Evolutionary conservation across 2,797 vertebrate species (phyloP).

Genomic region (Taeniopygia guttata): DNA sequence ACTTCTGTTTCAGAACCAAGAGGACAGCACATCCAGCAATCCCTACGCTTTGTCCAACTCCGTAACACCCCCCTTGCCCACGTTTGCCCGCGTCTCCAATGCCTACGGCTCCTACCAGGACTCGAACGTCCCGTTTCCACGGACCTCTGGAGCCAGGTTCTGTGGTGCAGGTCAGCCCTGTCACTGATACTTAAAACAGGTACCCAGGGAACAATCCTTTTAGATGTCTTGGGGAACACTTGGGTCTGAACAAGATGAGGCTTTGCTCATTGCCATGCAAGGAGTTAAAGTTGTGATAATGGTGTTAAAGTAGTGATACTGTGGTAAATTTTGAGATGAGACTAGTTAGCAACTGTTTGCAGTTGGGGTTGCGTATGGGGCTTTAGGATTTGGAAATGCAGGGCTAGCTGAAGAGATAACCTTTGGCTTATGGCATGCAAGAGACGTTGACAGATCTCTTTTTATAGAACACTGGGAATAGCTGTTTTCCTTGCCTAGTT

Average conservation of each 20-base stretch:
- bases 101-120: slow-evolving; percentile 96
- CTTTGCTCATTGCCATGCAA: not conserved
- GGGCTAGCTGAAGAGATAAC: not conserved
- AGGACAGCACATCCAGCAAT: slow-evolving; percentile 83
- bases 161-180: slow-evolving; percentile 86
- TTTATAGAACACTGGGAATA: not conserved
- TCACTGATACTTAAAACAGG: not conserved
- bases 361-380: not conserved
- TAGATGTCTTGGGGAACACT: not conserved
- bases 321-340: not conserved
- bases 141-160: slow-evolving; percentile 95
- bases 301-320: not conserved
- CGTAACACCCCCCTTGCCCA: slow-evolving; percentile 86
- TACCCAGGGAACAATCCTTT: not conserved
- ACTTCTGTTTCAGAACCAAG: slow-evolving; percentile 84
- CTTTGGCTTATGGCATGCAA: not conserved
- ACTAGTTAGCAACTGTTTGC: not conserved
- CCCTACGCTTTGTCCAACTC: slow-evolving; percentile 88
- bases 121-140: slow-evolving; percentile 95
- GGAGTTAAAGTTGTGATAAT: not conserved
- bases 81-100: slow-evolving; percentile 91
- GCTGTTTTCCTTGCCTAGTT: not conserved
- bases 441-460: not conserved
- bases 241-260: not conserved
- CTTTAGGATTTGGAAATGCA: not conserved